A percentile compares a stretch with the other conserved stretches of the same genome.
Conservation (phyloP, 1,140 invertebrate species). For the fruit fly (Drosophila melanogaster) region DNA sequence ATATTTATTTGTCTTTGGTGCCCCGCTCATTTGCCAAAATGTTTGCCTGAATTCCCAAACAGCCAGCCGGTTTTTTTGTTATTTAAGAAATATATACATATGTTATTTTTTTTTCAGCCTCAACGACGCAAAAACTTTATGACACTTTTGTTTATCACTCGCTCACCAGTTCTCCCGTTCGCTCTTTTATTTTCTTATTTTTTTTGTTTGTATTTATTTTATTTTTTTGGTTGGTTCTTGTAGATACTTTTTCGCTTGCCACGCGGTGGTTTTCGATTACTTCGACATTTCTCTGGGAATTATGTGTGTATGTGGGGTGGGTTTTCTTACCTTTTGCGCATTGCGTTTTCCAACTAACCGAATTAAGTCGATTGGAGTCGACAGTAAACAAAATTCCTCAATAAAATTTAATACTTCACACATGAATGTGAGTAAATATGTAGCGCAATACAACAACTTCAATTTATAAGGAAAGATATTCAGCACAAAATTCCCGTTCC, state of each 20-base stretch:
- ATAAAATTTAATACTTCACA: constrained; percentile 11
- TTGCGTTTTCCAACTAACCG: constrained; percentile 54
- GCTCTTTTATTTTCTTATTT: constrained; percentile 31
- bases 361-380: constrained; percentile 27
- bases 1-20: constrained; percentile 4
- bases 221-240: constrained; percentile 48
- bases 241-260: constrained; percentile 66
- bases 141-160: constrained; percentile 57
- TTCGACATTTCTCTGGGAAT: constrained; percentile 24
- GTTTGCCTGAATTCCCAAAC: constrained; percentile 32
- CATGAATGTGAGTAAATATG: background rate
- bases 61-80: constrained; percentile 30
- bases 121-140: constrained; percentile 81
- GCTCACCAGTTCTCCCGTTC: constrained; percentile 11
- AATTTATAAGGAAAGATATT: too few relatives aligned
- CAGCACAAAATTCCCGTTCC: too few relatives aligned
- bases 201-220: constrained; percentile 13
- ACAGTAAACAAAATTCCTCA: constrained; percentile 40
- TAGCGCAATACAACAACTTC: too few relatives aligned
- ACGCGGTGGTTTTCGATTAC: constrained; percentile 58
- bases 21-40: constrained; percentile 46
- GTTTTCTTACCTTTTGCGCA: constrained; percentile 69
- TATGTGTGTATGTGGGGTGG: constrained; percentile 10
- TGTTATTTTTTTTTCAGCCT: constrained; percentile 24
- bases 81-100: constrained; percentile 12